A percentile compares a stretch with the other conserved stretches of the same genome.
Evolutionary conservation across 2,888 invertebrate species (phyloP).

Genomic region (Mantis religiosa): DNA sequence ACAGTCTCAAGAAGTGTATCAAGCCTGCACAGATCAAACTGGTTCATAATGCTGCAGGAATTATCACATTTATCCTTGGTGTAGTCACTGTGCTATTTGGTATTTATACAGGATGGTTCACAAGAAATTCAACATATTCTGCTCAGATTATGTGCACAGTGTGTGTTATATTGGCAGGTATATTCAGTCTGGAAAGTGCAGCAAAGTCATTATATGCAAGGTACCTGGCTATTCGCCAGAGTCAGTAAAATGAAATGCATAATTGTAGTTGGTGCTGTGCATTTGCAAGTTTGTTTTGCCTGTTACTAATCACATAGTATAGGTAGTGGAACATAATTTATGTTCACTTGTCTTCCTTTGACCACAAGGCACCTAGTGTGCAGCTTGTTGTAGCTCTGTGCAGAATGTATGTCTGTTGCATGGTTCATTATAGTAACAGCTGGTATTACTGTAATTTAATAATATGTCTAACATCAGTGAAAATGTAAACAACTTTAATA

Average conservation of each 20-base stretch:
- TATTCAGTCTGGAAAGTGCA: conserved; percentile 26
- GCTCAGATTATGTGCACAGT: conserved; percentile 26
- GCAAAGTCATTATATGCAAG: conserved; percentile 24
- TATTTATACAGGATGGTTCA: conserved; percentile 23
- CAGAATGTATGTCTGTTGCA: no score
- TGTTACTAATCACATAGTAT: no score
- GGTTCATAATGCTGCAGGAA: conserved; percentile 22
- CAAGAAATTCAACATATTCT: conserved; percentile 1
- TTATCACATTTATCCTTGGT: conserved; percentile 26
- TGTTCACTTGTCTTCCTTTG: no score
- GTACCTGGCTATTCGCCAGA: conserved; percentile 11
- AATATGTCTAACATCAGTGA: no score
- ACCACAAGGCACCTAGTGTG: no score
- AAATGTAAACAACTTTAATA: no score
- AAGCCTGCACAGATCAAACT: conserved; percentile 27
- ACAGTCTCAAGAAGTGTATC: conserved; percentile 11
- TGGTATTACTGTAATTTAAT: no score
- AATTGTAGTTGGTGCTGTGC: no score
- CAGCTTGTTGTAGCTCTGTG: no score
- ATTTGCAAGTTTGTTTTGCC: no score
- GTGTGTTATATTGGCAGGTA: conserved; percentile 16
- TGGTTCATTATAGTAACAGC: no score
- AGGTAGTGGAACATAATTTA: no score
- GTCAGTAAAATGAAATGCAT: neutral
- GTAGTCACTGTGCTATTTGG: conserved; percentile 18